Percentiles rank a stretch among this genome's conserved stretches.
Conservation (phyloP, 2,797 vertebrate species). For the Fundulus diaphanus region DNA sequence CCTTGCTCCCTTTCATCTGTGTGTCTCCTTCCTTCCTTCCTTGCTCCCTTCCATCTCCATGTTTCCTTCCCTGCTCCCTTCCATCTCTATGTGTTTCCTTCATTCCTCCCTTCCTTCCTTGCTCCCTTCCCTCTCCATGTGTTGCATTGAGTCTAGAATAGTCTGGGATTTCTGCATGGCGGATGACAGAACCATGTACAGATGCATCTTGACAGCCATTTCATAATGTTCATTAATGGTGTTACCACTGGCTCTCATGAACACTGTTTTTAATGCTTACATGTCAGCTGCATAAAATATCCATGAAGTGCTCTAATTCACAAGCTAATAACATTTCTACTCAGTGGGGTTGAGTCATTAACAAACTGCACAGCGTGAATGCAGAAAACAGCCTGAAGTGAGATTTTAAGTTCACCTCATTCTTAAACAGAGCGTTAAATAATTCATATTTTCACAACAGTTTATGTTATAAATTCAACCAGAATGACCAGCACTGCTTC, state of each 20-base stretch:
- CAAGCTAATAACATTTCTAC: conserved; percentile 47
- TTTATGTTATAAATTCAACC: not conserved
- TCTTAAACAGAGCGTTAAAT: not conserved
- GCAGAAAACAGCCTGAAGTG: conserved; percentile 38
- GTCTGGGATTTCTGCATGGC: not conserved
- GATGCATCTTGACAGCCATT: not conserved
- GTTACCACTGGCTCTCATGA: conserved; percentile 33
- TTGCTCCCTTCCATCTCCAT: too few species aligned
- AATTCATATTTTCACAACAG: not conserved
- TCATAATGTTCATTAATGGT: not conserved
- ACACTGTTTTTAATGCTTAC: conserved; percentile 42
- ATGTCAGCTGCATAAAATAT: conserved; percentile 50
- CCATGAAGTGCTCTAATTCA: conserved; percentile 57
- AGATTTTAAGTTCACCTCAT: conserved; percentile 17
- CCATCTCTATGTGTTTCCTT: not conserved
- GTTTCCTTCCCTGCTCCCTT: not conserved
- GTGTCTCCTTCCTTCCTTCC: too few species aligned
- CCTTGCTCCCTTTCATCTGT: too few species aligned
- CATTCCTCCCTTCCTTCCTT: not conserved
- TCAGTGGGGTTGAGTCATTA: conserved; percentile 49
- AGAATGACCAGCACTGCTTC: too few species aligned
- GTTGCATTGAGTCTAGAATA: not conserved
- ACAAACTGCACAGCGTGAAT: conserved; percentile 26
- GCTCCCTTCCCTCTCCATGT: not conserved
- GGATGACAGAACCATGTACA: not conserved